phyloP scores from a whole-genome alignment of 2,113 vertebrate genomes.

The Acrocephalus kingi region DNA sequence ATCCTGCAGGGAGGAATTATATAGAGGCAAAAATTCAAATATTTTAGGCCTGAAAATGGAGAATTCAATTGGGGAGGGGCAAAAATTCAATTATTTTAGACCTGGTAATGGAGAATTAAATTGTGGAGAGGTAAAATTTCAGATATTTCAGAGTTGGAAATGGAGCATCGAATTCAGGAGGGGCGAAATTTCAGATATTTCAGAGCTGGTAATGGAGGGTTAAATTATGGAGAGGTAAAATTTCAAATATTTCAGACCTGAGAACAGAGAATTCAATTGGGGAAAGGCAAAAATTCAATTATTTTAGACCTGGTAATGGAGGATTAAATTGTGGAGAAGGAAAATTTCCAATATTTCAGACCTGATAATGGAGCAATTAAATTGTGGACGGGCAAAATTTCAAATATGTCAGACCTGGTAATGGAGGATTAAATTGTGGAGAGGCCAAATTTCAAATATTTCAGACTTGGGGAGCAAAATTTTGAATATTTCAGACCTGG shows the following conservation, averaged over 20 bases:
- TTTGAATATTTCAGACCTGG: background rate
- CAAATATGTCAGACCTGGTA: background rate
- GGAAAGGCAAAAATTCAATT: background rate
- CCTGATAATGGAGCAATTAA: too few relatives aligned
- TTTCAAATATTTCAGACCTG: too few relatives aligned
- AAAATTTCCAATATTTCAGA: background rate
- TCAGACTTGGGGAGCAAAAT: background rate
- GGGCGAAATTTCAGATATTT: background rate
- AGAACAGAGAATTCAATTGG: too few relatives aligned
- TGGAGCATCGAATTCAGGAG: fast-evolving
- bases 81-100: background rate
- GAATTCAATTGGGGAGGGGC: too few relatives aligned
- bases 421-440: background rate
- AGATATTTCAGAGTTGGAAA: background rate
- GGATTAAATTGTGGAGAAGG: too few relatives aligned
- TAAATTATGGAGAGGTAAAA: too few relatives aligned
- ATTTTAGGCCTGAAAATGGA: too few relatives aligned
- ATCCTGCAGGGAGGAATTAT: background rate
- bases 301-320: background rate
- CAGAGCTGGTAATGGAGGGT: background rate
- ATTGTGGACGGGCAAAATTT: too few relatives aligned
- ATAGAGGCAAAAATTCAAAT: background rate
- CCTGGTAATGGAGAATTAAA: too few relatives aligned
- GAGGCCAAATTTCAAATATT: background rate
- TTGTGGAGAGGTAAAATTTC: background rate